Evolutionary conservation across 2,113 vertebrate species (phyloP).

Genomic region (Tychaedon coryphoeus): DNA sequence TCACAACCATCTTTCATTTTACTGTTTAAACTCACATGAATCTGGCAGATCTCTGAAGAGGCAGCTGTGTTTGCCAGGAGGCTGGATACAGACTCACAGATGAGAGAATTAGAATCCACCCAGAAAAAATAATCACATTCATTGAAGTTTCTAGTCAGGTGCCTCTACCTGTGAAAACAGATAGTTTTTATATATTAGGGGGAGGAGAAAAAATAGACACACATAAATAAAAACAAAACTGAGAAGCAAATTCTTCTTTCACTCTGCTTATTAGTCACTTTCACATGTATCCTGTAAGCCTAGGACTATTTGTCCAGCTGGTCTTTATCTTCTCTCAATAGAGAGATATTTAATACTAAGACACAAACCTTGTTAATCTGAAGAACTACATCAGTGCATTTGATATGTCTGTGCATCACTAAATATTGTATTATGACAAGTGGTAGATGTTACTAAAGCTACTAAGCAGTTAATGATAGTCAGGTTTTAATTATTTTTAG

Average conservation of each 20-base stretch:
- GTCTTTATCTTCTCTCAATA: neutral
- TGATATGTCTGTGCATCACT: neutral
- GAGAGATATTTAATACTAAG: neutral
- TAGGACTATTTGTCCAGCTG: neutral
- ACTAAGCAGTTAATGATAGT: neutral
- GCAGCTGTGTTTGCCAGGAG: neutral
- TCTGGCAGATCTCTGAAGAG: neutral
- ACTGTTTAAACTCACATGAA: neutral
- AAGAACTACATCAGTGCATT: neutral
- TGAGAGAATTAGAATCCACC: neutral
- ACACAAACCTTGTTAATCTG: neutral
- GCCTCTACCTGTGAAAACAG: neutral
- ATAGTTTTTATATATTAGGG: neutral
- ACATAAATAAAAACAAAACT: too few species aligned
- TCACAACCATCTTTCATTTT: neutral
- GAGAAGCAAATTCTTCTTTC: neutral
- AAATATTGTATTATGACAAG: neutral
- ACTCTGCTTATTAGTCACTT: neutral
- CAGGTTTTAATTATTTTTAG: neutral
- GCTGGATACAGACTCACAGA: neutral
- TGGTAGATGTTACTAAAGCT: neutral
- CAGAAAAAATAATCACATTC: neutral
- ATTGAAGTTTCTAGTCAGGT: neutral
- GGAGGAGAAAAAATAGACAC: neutral
- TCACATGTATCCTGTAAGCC: neutral